Evolutionary conservation across 2,888 invertebrate genomes (phyloP), one percentile per base, ranked within the genome.

Genomic region (Dolichopus griseipennis): DNA sequence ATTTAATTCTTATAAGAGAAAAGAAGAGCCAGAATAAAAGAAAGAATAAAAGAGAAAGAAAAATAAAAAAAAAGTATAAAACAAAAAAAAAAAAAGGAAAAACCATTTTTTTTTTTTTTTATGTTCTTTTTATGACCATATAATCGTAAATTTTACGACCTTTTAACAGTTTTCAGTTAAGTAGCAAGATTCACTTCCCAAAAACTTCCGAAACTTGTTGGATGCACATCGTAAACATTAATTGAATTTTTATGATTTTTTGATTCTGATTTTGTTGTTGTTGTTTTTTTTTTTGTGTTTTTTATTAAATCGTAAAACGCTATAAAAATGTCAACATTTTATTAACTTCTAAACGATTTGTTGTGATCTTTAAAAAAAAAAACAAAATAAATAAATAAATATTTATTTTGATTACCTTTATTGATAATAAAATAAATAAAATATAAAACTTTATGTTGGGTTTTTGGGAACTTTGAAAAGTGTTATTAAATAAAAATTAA

Each of bases 71-170:
- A 52, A 12, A 62, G 3, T 1, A 22, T 22, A 62, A 12, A 62
- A 22, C 9, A 62, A 22, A 62, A 62, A 62, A 62, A 4, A 62
- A 62, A 21, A 52, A 5, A 18, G 3, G n/a, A 18, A 52, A 18
- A 52, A 18, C 3, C n/a, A 52, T 52, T 18, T 52, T 18, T 52
- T 52, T 52, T 27, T 27, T 27, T 62, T 62, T 62, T 62, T 62
- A 62, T 62, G 10, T 21, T 22, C 22, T 22, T 62, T 62, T 62
- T 62, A 62, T 22, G 21, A 62, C 62, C 62, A 62, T 22, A 62
- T 62, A 62, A 62, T 62, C 62, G 62, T 62, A 62, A 62, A 62
- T 62, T 62, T 62, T 62, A 62, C 22, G 62, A 62, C 62, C 22
- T 22, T 62, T 62, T 62, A 62, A 62, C 21, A 62, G 22, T 62